phyloP scores from a whole-genome alignment of 2,888 invertebrate genomes.

The Pasiphila rectangulata region DNA sequence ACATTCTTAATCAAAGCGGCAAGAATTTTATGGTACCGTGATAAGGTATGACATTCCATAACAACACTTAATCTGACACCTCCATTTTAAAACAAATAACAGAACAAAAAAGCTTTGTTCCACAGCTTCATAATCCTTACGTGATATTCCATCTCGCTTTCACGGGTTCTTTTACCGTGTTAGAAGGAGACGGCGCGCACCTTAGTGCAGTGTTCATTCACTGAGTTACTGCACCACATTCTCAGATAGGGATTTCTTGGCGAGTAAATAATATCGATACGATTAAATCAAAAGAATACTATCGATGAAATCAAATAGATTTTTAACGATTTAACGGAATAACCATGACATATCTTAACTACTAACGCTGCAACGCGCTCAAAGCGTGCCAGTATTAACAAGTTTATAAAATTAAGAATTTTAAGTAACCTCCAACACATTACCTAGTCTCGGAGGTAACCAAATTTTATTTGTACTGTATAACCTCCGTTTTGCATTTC shows the following conservation, averaged over 20 bases:
- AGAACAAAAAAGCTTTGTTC: slow-evolving; percentile 43
- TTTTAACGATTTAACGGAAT: no score
- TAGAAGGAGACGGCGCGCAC: slow-evolving; percentile 18
- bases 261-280: slow-evolving; percentile 23
- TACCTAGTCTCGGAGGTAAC: no score
- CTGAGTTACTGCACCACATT: slow-evolving; percentile 72
- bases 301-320: no score
- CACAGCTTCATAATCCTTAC: slow-evolving; percentile 70
- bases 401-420: no score
- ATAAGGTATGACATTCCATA: neutral
- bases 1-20: neutral
- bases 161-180: slow-evolving; percentile 10
- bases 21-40: neutral
- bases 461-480: no score
- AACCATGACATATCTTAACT: no score
- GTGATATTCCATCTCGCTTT: slow-evolving; percentile 43
- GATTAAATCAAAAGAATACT: neutral
- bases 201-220: slow-evolving; percentile 68
- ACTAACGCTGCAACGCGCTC: no score
- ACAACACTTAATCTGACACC: slow-evolving; percentile 8
- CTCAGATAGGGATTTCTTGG: slow-evolving; percentile 55
- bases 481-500: no score
- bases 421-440: no score
- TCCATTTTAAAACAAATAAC: slow-evolving; percentile 32
- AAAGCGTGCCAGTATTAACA: no score